Base-by-base conservation (phyloP, 2,888 invertebrate species). In the Athalia rosae region DNA sequence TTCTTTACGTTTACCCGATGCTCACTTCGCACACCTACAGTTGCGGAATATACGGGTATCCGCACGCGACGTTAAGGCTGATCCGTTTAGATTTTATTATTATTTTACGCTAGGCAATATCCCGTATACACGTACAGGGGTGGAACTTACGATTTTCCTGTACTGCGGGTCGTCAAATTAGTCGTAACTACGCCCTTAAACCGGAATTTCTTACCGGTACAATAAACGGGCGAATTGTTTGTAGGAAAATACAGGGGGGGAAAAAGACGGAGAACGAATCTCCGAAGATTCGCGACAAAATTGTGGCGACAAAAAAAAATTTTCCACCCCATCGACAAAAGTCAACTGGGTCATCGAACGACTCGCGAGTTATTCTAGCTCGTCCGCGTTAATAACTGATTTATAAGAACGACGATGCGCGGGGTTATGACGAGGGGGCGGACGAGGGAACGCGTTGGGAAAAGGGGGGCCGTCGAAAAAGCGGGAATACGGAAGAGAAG, bases 41-140 rank as follows among this genome's bases (percentile, higher is more conserved):
- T 28, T 28, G 28, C 28, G 28, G 28, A 28, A 28, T 28, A 28
- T n/a, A n/a, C n/a, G n/a, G n/a, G n/a, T 28, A 28, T 28, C 28
- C 0, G 28, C 28, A 2, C 28, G 28, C 28, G 28, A 28, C 28
- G 28, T 28, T 28, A 28, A 28, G 1, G 28, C 2, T 28, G 50
- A 50, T 50, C 7, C 50, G 11, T 88, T 88, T 87, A 88, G 87
- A 86, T 84, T 89, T 89, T 89, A 89, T 89, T 89, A 89, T 90
- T 89, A 89, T 89, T 89, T 89, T 86, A 87, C 86, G 83, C 83
- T 58, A 28, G 50, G 88, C 87, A 88, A 89, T 89, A 89, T 87
- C 86, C 85, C 84, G 79, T 84, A 83, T 83, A 85, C 84, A 83
- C 76, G 74, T 53, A 59, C 47, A 61, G 53, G n/a, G 8, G 43